Evolutionary conservation across 2,888 invertebrate species (phyloP), one percentile per base, ranked within the genome.

Genomic region (Drosophila antonietae): DNA sequence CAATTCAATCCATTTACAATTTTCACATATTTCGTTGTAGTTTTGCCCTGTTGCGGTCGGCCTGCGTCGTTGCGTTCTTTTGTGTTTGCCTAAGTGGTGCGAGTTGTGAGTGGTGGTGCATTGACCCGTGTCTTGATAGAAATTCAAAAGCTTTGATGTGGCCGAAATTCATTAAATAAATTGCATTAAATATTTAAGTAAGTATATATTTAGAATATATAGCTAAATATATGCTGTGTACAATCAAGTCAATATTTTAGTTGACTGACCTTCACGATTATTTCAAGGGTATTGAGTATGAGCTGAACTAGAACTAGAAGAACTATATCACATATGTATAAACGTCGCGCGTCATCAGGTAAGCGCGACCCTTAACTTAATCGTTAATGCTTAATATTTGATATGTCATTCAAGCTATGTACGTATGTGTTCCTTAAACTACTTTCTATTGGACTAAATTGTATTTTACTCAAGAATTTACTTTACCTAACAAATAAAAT

Each of bases 121-220:
- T 12, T 41, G 55, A 39, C 39, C 41, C 55, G 41, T 6, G 55
- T 5, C 33, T 20, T 37, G 6, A 28, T 4, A 15, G 20, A 49
- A 49, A 10, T 23, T 61, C 23, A 12, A 20, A 65, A 33, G 51
- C 71, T 88, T 86, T 86, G 84, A 83, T 80, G 83, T 87, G 84
- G 81, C 63, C 55, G 23, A 73, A 60, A 74, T 71, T 68, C 83
- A 80, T 88, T 83, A 83, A 64, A 35, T 53, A 63, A 83, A 78
- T 73, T 69, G 75, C 81, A 74, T 75, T 46, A 67, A 67, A 73
- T 57, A 70, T 68, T 76, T 49, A 43, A 47, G 35, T 28, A 15
- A n/a, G n/a, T 20, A 18, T 20, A 18, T 43, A 43, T 20, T 20
- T 20, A 20, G 20, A 20, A 20, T 44, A 20, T 20, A 44, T 44